Percentiles rank a stretch among this genome's conserved stretches.
Evolutionary conservation across 2,113 vertebrate genomes (phyloP).

Genomic region (Apaloderma vittatum): DNA sequence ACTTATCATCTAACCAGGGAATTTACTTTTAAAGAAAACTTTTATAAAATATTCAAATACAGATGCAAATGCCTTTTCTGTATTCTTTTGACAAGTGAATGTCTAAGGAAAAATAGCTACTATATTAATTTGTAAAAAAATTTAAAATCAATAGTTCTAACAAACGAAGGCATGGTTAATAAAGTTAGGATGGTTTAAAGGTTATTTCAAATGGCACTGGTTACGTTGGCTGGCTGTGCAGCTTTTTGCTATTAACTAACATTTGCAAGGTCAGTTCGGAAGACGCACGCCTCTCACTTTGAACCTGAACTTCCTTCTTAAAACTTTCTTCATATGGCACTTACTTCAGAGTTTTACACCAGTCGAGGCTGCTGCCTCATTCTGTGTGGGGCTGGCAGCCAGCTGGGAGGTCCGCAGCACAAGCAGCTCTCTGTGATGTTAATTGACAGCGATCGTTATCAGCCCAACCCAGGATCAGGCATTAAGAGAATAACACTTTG

Average conservation of each 20-base stretch:
- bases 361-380: not conserved
- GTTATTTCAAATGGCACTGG: not conserved
- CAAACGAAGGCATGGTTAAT: not conserved
- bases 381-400: not conserved
- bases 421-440: not conserved
- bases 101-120: not conserved
- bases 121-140: not conserved
- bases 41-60: not conserved
- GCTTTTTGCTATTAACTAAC: not conserved
- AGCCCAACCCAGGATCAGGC: not conserved
- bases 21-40: not conserved
- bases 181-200: not conserved
- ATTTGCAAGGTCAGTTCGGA: not conserved
- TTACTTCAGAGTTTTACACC: not conserved
- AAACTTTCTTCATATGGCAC: not conserved
- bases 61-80: not conserved
- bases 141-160: not conserved
- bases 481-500: not conserved
- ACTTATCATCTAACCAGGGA: not conserved
- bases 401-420: not conserved
- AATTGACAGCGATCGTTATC: not conserved
- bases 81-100: not conserved
- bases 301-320: constrained; percentile 16
- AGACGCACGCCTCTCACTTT: not conserved
- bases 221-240: not conserved